These are phyloP conservation scores for Alviniconcha marisindica DNA, from an alignment of 1,140 invertebrate genomes.

Conservation along the genomic window DNA sequence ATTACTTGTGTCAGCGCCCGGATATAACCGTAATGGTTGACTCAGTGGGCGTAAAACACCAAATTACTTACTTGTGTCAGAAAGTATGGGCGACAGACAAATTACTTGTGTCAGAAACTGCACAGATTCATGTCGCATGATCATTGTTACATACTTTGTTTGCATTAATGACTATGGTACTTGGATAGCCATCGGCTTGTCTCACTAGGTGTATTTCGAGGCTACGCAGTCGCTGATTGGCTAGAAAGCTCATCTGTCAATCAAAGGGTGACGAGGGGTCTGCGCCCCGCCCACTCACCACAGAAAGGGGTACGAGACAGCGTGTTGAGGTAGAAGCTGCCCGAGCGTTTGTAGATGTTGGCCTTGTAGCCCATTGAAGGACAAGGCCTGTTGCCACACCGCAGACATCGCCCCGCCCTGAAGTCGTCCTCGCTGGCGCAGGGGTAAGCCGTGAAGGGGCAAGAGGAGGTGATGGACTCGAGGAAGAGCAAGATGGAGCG, in stretches of 20 bases:
- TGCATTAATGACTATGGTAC: too few relatives aligned
- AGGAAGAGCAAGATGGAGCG: slow-evolving; percentile 92
- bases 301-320: slow-evolving; percentile 53
- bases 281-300: too few relatives aligned
- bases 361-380: slow-evolving; percentile 90
- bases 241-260: too few relatives aligned
- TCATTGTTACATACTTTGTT: too few relatives aligned
- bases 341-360: slow-evolving; percentile 54
- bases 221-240: too few relatives aligned
- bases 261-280: too few relatives aligned
- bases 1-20: not conserved
- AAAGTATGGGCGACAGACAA: not conserved
- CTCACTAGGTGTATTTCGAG: too few relatives aligned
- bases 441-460: slow-evolving; percentile 85
- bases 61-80: not conserved
- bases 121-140: too few relatives aligned
- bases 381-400: slow-evolving; percentile 85
- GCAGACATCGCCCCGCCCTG: slow-evolving; percentile 84
- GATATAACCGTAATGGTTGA: not conserved
- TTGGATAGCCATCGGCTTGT: too few relatives aligned
- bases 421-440: slow-evolving; percentile 80
- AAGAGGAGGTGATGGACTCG: slow-evolving; percentile 86
- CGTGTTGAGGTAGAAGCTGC: slow-evolving; percentile 65
- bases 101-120: too few relatives aligned
- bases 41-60: not conserved